Evolutionary conservation across 2,797 vertebrate species (phyloP).

Genomic region (Periparus ater): DNA sequence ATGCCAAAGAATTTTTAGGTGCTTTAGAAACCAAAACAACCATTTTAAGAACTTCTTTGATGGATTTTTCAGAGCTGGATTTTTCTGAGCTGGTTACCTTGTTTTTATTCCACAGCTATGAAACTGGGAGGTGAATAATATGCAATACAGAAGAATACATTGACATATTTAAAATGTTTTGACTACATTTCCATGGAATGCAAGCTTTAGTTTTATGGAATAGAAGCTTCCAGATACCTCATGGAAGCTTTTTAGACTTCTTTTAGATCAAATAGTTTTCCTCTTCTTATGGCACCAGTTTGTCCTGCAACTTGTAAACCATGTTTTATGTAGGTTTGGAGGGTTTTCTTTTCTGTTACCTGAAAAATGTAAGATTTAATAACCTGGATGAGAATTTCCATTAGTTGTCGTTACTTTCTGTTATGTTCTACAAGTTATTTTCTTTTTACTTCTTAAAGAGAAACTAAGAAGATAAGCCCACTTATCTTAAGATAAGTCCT

Average conservation of each 20-base stretch:
- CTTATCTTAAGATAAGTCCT: not conserved
- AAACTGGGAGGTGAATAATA: not conserved
- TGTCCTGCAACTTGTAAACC: not conserved
- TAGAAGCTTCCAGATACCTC: not conserved
- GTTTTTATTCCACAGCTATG: not conserved
- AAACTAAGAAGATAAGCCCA: not conserved
- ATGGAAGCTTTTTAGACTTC: not conserved
- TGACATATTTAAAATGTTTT: not conserved
- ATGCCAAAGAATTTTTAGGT: constrained; percentile 42
- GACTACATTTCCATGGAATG: not conserved
- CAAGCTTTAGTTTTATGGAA: not conserved
- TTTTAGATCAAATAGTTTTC: not conserved
- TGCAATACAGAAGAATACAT: not conserved
- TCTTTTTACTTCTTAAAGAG: not conserved
- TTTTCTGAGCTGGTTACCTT: not conserved
- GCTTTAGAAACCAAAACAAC: not conserved
- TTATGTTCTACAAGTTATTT: not conserved
- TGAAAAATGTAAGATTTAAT: not conserved
- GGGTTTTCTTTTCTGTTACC: not conserved
- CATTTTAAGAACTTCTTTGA: not conserved
- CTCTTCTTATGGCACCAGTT: not conserved
- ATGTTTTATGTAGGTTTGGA: not conserved
- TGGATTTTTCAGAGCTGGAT: not conserved
- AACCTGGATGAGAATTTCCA: not conserved
- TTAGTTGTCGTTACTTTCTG: not conserved